Evolutionary conservation across 2,113 vertebrate genomes (phyloP).

Genomic region (Bufo gargarizans): DNA sequence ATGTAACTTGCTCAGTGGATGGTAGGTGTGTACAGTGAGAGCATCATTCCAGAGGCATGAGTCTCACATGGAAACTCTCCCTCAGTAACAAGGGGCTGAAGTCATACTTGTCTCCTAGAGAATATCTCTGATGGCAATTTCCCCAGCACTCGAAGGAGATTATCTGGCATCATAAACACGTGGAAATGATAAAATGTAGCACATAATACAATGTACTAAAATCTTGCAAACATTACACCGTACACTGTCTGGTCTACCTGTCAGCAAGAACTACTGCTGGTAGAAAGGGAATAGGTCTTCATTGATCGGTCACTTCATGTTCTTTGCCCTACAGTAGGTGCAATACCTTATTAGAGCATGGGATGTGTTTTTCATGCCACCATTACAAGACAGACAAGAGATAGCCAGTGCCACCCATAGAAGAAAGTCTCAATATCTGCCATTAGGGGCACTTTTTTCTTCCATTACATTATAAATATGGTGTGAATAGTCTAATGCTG

Average conservation of each 20-base stretch:
- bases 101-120: not conserved
- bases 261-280: not conserved
- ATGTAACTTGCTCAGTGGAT: not conserved
- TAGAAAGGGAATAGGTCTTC: not conserved
- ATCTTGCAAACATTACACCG: not conserved
- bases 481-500: too few species aligned
- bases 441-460: too few species aligned
- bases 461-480: too few species aligned
- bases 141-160: not conserved
- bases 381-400: too few species aligned
- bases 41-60: slow-evolving; percentile 25
- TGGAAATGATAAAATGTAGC: not conserved
- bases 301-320: too few species aligned
- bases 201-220: not conserved
- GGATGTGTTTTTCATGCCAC: too few species aligned
- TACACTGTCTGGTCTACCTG: too few species aligned
- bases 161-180: not conserved
- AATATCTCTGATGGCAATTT: not conserved
- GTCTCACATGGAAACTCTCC: not conserved
- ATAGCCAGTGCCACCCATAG: too few species aligned
- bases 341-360: too few species aligned
- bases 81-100: not conserved
- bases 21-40: slow-evolving; percentile 12
- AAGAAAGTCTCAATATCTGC: too few species aligned
- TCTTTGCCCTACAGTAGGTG: too few species aligned